phyloP scores from a whole-genome alignment of 2,797 vertebrate species.

The Octomys mimax region DNA sequence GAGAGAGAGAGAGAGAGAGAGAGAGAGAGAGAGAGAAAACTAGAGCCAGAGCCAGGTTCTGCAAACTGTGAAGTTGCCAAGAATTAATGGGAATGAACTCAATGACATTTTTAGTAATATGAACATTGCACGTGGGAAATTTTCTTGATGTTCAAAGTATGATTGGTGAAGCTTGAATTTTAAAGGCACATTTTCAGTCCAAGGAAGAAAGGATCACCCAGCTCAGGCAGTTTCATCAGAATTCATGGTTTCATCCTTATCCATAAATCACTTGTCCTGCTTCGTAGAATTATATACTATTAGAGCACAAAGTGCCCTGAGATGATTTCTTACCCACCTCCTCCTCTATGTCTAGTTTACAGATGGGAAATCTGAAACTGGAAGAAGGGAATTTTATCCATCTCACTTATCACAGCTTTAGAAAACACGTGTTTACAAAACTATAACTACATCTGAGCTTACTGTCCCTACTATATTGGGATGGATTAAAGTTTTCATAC shows the following conservation, averaged over 20 bases:
- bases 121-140: constrained; percentile 26
- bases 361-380: not conserved
- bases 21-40: no score
- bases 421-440: not conserved
- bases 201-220: not conserved
- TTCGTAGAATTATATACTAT: not conserved
- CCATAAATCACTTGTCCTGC: not conserved
- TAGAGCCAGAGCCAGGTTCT: not conserved
- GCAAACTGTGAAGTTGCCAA: not conserved
- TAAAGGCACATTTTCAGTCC: not conserved
- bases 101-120: constrained; percentile 39
- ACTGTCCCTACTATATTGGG: not conserved
- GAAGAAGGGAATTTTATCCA: not conserved
- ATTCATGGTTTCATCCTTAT: not conserved
- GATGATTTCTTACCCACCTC: not conserved
- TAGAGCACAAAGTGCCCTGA: not conserved
- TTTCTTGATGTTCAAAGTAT: constrained; percentile 21
- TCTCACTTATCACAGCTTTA: not conserved
- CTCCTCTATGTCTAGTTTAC: not conserved
- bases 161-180: constrained; percentile 6
- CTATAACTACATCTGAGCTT: not conserved
- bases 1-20: not conserved
- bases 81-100: constrained; percentile 21
- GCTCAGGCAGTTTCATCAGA: not conserved
- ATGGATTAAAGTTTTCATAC: not conserved